phyloP scores from a whole-genome alignment of 2,797 vertebrate species.

The Sylvia borin region DNA sequence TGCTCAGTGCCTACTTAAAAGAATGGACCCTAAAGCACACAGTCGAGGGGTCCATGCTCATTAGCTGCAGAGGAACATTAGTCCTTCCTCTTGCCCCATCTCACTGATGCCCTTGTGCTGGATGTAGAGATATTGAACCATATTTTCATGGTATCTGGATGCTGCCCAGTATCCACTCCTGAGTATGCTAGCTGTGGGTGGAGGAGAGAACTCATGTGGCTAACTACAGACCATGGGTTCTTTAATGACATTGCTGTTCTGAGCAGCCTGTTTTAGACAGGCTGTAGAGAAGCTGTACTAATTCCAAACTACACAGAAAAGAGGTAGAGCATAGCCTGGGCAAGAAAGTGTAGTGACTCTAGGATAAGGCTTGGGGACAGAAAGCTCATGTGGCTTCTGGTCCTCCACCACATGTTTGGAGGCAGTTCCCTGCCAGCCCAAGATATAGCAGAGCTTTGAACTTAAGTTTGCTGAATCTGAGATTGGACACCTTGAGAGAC shows the following conservation, averaged over 20 bases:
- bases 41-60: fast-evolving
- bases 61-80: not conserved
- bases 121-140: not conserved
- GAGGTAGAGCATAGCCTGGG: not conserved
- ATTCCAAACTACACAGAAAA: not conserved
- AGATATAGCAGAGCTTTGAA: not conserved
- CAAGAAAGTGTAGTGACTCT: not conserved
- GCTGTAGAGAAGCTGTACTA: not conserved
- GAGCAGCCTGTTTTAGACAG: not conserved
- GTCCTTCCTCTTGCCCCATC: not conserved
- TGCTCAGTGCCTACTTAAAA: not conserved
- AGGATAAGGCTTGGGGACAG: not conserved
- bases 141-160: not conserved
- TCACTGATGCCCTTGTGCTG: not conserved
- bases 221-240: not conserved
- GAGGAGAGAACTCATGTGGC: not conserved
- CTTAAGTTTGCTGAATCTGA: not conserved
- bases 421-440: not conserved
- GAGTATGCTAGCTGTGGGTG: not conserved
- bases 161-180: not conserved
- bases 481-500: not conserved
- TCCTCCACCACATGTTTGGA: not conserved
- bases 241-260: not conserved
- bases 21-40: not conserved
- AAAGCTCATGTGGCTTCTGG: not conserved